Base-by-base conservation (phyloP, 2,797 vertebrate genomes). In the Lepus townsendii region DNA sequence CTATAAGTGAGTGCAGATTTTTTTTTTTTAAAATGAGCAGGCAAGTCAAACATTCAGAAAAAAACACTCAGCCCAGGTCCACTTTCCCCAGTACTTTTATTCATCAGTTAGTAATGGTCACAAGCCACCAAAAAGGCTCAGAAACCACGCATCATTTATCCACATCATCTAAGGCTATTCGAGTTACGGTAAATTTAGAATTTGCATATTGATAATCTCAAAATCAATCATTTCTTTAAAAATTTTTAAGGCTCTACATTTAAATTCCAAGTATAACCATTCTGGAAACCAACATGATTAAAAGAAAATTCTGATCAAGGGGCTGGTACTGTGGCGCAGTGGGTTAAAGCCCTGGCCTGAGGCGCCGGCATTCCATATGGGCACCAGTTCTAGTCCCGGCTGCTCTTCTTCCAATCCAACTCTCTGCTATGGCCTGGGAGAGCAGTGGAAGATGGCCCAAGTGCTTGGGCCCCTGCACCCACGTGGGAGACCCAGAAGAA, bases 181-280 rank as follows among this genome's bases (percentile, higher is more conserved):
- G 95, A 88, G 47, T 65, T 24, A 93, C 52, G 86, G 78, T 90
- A 52, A 93, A 90, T 92, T 95, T 95, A 93, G 84, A 93, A 92
- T 50, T 11, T 65, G 32, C 57, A 90, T 52, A 92, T 0, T 92
- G 85, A 86, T 84, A 91, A 91, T 79, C 52, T 63, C 47, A 7
- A 96, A 96, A 85, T 57, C 71, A 92, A 76, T 93, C 38, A 54
- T 16, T 88, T 91, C 63, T 91, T 88, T n/a, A 83, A 96, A 93
- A 89, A 68, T 42, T n/a, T 42, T 89, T 42, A 79, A 90, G 88
- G 32, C 17, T 82, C 69, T 83, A 72, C 30, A 91, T 93, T 96
- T 93, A 94, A 93, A 88, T 88, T 90, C 16, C 69, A 95, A 95
- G 66, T 83, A 68, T 52, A 95, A 91, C 16, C 60, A 83, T 90